Evolutionary conservation across 2,113 vertebrate genomes (phyloP).

Genomic region (Aix galericulata): DNA sequence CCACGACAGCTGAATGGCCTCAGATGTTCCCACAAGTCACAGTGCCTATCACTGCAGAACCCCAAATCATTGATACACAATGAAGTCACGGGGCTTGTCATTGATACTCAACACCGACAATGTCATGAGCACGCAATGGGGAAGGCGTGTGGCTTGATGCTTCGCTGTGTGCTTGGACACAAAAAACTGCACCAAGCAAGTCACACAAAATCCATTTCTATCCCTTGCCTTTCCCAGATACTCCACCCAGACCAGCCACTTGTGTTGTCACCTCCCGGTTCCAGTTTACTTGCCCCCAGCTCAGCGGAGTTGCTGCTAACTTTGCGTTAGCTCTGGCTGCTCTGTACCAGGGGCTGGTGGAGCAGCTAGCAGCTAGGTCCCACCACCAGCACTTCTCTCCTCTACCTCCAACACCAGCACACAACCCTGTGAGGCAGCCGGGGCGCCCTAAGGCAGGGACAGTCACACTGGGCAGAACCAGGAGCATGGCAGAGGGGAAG

Average conservation of each 20-base stretch:
- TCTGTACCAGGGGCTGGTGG: background rate
- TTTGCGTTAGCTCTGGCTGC: background rate
- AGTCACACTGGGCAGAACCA: background rate
- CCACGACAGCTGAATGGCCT: background rate
- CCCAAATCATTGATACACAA: background rate
- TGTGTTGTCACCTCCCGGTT: background rate
- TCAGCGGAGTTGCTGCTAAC: background rate
- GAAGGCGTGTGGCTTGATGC: background rate
- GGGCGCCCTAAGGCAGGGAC: background rate
- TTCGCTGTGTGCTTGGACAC: background rate
- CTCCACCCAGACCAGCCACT: background rate
- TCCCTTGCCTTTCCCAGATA: background rate
- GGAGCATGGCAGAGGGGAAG: background rate
- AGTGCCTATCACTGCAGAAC: background rate
- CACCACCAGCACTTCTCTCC: no score
- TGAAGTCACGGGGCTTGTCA: background rate
- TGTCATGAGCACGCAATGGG: fast-evolving
- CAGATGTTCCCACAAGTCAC: background rate
- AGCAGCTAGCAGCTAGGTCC: no score
- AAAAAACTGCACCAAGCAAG: background rate
- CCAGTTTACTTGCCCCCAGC: background rate
- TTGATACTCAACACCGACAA: background rate
- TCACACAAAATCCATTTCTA: background rate
- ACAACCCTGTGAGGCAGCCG: background rate
- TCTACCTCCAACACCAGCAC: no score